Evolutionary conservation across 64 coral and sea anemone species (phyloP).

Genomic region (Stylophora pistillata): DNA sequence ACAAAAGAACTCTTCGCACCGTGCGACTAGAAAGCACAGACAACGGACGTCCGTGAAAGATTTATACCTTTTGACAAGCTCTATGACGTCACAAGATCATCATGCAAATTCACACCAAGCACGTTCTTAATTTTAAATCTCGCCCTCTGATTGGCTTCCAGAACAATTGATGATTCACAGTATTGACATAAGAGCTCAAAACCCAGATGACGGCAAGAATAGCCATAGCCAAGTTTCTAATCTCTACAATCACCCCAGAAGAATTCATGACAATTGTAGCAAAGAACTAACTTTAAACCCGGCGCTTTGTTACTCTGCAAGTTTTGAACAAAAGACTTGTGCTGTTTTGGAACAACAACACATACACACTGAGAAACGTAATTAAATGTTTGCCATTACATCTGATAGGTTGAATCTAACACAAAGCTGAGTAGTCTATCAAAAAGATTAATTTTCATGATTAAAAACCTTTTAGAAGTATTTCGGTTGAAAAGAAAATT

Average conservation of each 20-base stretch:
- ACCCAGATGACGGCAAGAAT: not conserved
- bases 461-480: not conserved
- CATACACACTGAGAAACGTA: not conserved
- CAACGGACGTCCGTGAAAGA: not conserved
- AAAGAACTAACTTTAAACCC: not conserved
- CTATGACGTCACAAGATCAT: constrained; percentile 27
- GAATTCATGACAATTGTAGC: not conserved
- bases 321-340: not conserved
- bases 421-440: constrained; percentile 5
- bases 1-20: not conserved
- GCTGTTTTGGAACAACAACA: constrained; percentile 8
- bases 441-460: not conserved
- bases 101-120: constrained; percentile 3
- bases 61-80: constrained; percentile 21
- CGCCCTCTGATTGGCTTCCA: constrained; percentile 13
- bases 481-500: not conserved
- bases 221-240: not conserved
- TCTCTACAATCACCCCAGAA: constrained; percentile 16
- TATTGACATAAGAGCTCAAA: not conserved
- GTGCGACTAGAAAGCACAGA: constrained; percentile 5
- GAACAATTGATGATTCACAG: not conserved
- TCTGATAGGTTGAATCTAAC: not conserved
- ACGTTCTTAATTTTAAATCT: constrained; percentile 16
- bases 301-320: not conserved
- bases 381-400: not conserved